These are phyloP conservation scores for Theonella swinhoei DNA, from an alignment of 37 sponge, comb jelly and placozoan genomes.

Conservation along the genomic window DNA sequence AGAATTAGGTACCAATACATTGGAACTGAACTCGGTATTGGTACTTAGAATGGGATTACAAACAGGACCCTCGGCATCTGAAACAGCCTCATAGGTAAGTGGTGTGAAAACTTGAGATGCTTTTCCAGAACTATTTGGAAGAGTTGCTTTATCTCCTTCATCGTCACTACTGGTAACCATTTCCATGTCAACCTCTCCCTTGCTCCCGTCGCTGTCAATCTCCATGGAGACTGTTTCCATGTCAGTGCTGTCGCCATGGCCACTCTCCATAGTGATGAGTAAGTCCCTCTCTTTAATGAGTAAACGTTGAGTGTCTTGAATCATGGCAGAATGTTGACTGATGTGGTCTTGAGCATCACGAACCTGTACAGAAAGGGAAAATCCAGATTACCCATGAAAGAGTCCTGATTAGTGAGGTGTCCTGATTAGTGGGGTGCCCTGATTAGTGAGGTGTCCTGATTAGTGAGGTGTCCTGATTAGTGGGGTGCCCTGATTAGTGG, in stretches of 20 bases:
- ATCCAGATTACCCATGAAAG: too few relatives aligned
- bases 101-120: not conserved
- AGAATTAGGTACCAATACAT: not conserved
- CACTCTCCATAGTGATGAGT: not conserved
- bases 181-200: not conserved
- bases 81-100: conserved; percentile 4
- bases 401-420: too few relatives aligned
- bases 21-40: not conserved
- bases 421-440: too few relatives aligned
- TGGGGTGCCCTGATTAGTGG: too few relatives aligned
- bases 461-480: too few relatives aligned
- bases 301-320: not conserved
- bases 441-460: too few relatives aligned
- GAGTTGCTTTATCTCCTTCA: not conserved
- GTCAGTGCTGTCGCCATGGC: not conserved
- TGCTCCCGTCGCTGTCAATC: not conserved
- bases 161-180: not conserved
- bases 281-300: not conserved
- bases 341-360: not conserved
- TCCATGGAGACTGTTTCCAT: not conserved
- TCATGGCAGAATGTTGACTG: not conserved
- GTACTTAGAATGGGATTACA: not conserved
- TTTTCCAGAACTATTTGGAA: not conserved
- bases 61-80: conserved; percentile 3
- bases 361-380: not conserved